Conservation (phyloP, 2,888 invertebrate species). For the Agonopterix alstromeriana region DNA sequence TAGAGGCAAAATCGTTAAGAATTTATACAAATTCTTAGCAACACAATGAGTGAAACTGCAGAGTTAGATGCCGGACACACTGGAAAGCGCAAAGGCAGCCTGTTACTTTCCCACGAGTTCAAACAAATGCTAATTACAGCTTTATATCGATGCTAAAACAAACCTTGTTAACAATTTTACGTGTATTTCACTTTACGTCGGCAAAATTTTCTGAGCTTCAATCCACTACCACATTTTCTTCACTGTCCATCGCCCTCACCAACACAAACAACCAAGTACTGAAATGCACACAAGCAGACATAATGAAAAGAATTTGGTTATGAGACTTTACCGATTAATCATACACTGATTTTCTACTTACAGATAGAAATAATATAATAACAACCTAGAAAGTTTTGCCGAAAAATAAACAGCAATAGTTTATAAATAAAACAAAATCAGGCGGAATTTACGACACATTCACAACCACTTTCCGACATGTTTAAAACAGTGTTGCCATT, state of each 20-base stretch:
- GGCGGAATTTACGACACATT: conserved; percentile 31
- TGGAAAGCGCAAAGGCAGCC: conserved; percentile 58
- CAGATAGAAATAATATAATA: background rate
- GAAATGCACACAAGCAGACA: conserved; percentile 43
- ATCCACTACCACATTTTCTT: conserved; percentile 58
- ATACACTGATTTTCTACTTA: background rate
- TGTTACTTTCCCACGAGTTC: conserved; percentile 42
- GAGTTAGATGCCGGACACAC: conserved; percentile 48
- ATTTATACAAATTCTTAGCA: conserved; percentile 6
- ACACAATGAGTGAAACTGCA: conserved; percentile 30
- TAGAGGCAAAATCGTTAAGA: conserved; percentile 16
- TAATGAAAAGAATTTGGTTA: conserved; percentile 5
- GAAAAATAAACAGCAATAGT: background rate
- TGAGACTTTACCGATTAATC: background rate
- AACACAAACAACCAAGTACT: conserved; percentile 61
- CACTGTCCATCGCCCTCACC: conserved; percentile 56
- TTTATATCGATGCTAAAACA: conserved; percentile 8
- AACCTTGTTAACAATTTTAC: conserved; percentile 34
- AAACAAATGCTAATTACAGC: conserved; percentile 12
- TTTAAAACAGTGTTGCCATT: conserved; percentile 37
- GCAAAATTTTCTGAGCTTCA: conserved; percentile 29
- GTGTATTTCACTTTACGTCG: conserved; percentile 24
- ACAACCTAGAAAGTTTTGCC: too few relatives aligned
- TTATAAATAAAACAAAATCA: background rate
- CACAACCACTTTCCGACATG: conserved; percentile 55